Evolutionary conservation across 2,888 invertebrate species (phyloP), one percentile per base, ranked within the genome.

Genomic region (Augochlorella aurata): DNA sequence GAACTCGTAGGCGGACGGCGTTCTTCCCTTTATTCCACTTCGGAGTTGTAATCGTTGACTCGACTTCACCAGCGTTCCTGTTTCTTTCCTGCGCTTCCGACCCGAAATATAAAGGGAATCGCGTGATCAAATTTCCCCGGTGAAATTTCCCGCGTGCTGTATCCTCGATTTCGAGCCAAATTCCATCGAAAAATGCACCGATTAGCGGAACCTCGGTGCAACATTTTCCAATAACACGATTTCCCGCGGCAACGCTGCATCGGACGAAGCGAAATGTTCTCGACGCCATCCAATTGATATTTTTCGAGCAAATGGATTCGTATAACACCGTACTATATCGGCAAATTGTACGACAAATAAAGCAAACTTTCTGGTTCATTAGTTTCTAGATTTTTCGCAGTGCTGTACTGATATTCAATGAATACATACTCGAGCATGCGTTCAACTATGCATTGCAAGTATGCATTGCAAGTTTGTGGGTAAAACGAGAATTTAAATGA

Each of bases 21-120:
- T 81, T 71, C 76, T 61, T 75, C 69, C 77, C 66, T 85, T 71
- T 85, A 77, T 86, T 77, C 78, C 73, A 77, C 80, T 72, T 80
- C 65, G 21, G 74, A 85, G 77, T 86, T 83, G 88, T 83, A 88
- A 85, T 85, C 82, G 84, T 70, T 58, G 73, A 86, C 79, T 86
- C 69, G 69, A 75, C 66, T 67, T 65, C 49, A 44, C 50, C 63
- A 75, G n/a, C 72, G 67, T 63, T 38, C 50, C 44, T 54, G 68
- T 45, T 79, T 77, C 75, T 69, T 38, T 74, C 76, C 77, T 71
- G 77, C 75, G 75, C 74, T 71, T 29, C 82, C 45, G 61, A 82
- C 74, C 54, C 80, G 79, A 75, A 82, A 84, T 84, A 87, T 85
- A 87, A 68, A 83, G 69, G 38, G 83, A 77, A 82, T 77, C 58